Percentiles rank a stretch among this genome's conserved stretches.
These are phyloP conservation scores for Trypoxylon attenuatum DNA, from an alignment of 2,888 invertebrate genomes.

Conservation along the genomic window DNA sequence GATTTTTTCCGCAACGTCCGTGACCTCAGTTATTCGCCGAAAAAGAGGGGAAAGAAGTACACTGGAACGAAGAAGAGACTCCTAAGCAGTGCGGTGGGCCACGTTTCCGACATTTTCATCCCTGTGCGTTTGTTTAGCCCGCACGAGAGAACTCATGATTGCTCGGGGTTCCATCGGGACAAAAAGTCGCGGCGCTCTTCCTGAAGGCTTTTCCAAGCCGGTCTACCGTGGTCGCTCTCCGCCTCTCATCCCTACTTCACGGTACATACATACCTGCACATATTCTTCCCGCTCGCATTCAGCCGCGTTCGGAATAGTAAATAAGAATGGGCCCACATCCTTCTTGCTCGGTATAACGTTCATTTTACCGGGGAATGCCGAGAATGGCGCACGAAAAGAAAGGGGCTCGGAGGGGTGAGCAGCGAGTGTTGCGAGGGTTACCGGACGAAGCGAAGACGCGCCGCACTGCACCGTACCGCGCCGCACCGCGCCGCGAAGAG, in stretches of 20 bases:
- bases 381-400: constrained; percentile 52
- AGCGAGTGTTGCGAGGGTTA: neutral
- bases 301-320: constrained; percentile 57
- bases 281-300: constrained; percentile 34
- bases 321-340: constrained; percentile 62
- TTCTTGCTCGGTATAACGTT: constrained; percentile 60
- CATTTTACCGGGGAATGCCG: constrained; percentile 62
- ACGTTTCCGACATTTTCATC: constrained; percentile 45
- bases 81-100: constrained; percentile 20
- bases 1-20: neutral
- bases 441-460: neutral
- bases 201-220: constrained; percentile 20
- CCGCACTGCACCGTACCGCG: too few species aligned
- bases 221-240: constrained; percentile 17
- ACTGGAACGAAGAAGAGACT: constrained; percentile 6
- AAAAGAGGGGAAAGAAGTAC: constrained; percentile 6
- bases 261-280: constrained; percentile 11
- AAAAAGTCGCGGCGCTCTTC: constrained; percentile 24
- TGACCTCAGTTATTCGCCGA: constrained; percentile 29
- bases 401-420: neutral
- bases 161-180: constrained; percentile 35
- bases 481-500: neutral
- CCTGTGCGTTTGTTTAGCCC: constrained; percentile 58
- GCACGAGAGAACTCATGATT: constrained; percentile 58
- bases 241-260: neutral